A percentile compares a stretch with the other conserved stretches of the same genome.
These are phyloP conservation scores for Harmothoe impar DNA, from an alignment of 2,888 invertebrate genomes.

Conservation along the genomic window DNA sequence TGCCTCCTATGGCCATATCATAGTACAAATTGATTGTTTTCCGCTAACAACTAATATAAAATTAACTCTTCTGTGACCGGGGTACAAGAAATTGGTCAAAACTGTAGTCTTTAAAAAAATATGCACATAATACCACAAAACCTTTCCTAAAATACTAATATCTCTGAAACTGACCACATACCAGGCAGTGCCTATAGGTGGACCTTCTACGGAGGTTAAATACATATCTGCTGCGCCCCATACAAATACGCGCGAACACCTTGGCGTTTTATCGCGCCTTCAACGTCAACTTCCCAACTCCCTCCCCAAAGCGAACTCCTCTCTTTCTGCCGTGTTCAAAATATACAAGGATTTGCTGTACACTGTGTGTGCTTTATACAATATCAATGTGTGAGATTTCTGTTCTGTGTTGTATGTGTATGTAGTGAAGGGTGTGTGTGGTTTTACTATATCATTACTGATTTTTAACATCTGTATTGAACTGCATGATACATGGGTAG, in stretches of 20 bases:
- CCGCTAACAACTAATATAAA: not conserved
- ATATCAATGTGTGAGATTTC: slow-evolving; percentile 19
- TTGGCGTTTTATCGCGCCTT: no score
- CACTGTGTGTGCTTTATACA: slow-evolving; percentile 47
- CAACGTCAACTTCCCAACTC: not conserved
- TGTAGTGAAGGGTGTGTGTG: not conserved
- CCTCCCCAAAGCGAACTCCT: not conserved
- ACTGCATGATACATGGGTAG: slow-evolving; percentile 14
- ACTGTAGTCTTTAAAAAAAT: not conserved
- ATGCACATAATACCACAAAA: slow-evolving; percentile 34
- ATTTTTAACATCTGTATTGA: not conserved
- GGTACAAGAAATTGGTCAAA: slow-evolving; percentile 4
- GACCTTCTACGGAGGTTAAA: not conserved
- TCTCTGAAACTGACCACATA: slow-evolving; percentile 28
- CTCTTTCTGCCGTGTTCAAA: slow-evolving; percentile 7
- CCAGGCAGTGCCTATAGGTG: slow-evolving; percentile 8
- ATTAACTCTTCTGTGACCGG: slow-evolving; percentile 8
- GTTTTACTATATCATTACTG: no score
- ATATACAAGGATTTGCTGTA: slow-evolving; percentile 44
- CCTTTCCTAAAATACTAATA: slow-evolving; percentile 20
- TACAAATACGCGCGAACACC: no score
- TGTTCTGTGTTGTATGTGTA: not conserved
- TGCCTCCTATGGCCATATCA: no score
- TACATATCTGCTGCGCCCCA: not conserved
- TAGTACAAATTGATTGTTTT: not conserved